Evolutionary conservation across 2,888 invertebrate genomes (phyloP), one percentile per base, ranked within the genome.

Genomic region (Eupithecia centaureata): DNA sequence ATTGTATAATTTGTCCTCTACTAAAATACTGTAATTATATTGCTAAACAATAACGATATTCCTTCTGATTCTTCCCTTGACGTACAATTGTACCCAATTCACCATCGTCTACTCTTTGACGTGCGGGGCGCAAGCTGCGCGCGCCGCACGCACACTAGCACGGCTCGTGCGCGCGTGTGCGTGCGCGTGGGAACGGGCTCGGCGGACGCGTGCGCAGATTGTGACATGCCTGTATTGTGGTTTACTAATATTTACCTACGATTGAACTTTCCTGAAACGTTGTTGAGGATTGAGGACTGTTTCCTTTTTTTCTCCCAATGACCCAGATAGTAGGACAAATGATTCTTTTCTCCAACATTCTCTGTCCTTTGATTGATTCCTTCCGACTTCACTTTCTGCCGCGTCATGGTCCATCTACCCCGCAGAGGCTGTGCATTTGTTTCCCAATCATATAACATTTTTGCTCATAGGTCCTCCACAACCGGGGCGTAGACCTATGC

Each of bases 181-280:
- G 88, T 82, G 87, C 82, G 88, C 91, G 92, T 91, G 91, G 91
- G 92, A 91, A 91, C 90, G 89, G 82, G 82, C 83, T 85, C 83
- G 85, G 80, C 84, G 83, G 87, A 89, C 90, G 91, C 91, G 91
- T 91, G 90, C 86, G 89, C 87, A 79, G 85, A 84, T 88, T 89
- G 89, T 86, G 87, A 89, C 89, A 87, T 86, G 85, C 85, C 82
- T 83, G 82, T 86, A 88, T 87, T 87, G 87, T 89, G 85, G 59
- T 73, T 62, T 64, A 65, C 67, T 67, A 70, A 68, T 70, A 72
- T 67, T 73, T 71, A 72, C 51, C 68, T 30, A 42, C 10, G 18
- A 10, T 30, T 54, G 65, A 67, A 65, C 65, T 70, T 66, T 65
- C 68, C 66, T 57, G 67, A 69, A 67, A 65, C 25, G 54, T 8